These are phyloP conservation scores for Magallana nippona DNA, from an alignment of 2,888 invertebrate genomes.

Conservation along the genomic window DNA sequence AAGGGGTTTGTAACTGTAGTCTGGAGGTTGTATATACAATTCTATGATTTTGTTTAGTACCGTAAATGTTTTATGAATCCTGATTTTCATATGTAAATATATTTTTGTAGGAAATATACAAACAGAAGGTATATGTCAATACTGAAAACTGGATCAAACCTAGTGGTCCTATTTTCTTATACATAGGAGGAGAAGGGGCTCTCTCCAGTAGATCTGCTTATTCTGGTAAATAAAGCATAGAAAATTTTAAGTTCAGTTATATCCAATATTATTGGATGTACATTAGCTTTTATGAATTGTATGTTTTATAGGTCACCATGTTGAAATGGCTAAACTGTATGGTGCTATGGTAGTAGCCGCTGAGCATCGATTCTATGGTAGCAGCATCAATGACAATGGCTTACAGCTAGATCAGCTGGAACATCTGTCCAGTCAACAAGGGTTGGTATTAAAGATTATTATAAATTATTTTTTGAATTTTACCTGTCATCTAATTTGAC, in stretches of 20 bases:
- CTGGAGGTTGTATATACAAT: too few relatives aligned
- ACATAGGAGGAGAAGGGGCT: constrained; percentile 69
- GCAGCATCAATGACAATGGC: constrained; percentile 68
- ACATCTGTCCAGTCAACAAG: constrained; percentile 69
- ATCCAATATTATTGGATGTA: too few relatives aligned
- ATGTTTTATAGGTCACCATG: constrained; percentile 59
- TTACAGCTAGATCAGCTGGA: constrained; percentile 60
- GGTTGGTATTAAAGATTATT: constrained; percentile 56
- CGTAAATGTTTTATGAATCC: too few relatives aligned
- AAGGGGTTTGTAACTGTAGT: too few relatives aligned
- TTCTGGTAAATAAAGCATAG: constrained; percentile 50
- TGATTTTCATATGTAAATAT: too few relatives aligned
- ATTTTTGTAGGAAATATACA: constrained; percentile 52
- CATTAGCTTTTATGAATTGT: too few relatives aligned
- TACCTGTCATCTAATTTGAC: neutral
- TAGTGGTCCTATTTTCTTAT: constrained; percentile 66
- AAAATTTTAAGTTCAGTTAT: neutral
- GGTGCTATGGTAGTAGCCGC: constrained; percentile 64
- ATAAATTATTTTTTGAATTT: neutral
- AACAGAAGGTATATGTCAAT: constrained; percentile 67
- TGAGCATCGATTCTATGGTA: constrained; percentile 70
- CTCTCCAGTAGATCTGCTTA: constrained; percentile 50
- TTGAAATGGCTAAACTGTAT: constrained; percentile 63
- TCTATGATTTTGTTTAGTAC: too few relatives aligned
- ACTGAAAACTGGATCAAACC: constrained; percentile 56